Base-by-base conservation (phyloP, 2,888 invertebrate genomes). In the Trichopoda pennipes region DNA sequence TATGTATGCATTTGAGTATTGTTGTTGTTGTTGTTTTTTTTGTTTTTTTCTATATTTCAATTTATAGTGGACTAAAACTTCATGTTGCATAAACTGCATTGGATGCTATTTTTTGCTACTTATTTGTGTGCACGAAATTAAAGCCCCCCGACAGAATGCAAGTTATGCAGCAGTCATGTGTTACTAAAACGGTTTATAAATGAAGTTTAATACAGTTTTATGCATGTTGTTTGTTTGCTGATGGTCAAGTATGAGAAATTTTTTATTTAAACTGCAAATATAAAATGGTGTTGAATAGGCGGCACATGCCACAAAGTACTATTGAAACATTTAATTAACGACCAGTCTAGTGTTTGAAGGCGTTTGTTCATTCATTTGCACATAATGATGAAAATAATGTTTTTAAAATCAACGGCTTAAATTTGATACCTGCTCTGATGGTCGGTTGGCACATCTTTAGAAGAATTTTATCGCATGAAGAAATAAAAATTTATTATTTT, bases 111-210 rank as follows among this genome's bases (percentile, higher is more conserved):
- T n/a, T n/a, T 75, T 70, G 49, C 79, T 74, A 66, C 74, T 64
- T 70, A 78, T 72, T 76, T 70, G 49, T 8, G 42, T 44, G 53
- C 47, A 38, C 21, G 9, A 49, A 61, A 69, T 53, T 23, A 64
- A 55, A 55, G 53, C 19, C 28, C 28, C 28, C 69, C 55, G 51
- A 51, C 42, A 35, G 56, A 17, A 35, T 56, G 72, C 55, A 77
- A 73, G 68, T 70, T 73, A 78, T 19, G 68, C 82, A 82, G 68
- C 82, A 82, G 75, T 82, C 82, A 82, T 82, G 82, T 82, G 82
- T 82, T 68, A 79, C 79, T 72, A 82, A 82, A 79, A 75, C 76
- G 72, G 61, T 79, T 73, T 68, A 73, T 74, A 70, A 49, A 61
- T 74, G 68, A 73, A 64, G 79, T 68, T 79, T 32, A 49, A 68